Conservation (phyloP, 2,797 vertebrate genomes). For the Argentina silus region DNA sequence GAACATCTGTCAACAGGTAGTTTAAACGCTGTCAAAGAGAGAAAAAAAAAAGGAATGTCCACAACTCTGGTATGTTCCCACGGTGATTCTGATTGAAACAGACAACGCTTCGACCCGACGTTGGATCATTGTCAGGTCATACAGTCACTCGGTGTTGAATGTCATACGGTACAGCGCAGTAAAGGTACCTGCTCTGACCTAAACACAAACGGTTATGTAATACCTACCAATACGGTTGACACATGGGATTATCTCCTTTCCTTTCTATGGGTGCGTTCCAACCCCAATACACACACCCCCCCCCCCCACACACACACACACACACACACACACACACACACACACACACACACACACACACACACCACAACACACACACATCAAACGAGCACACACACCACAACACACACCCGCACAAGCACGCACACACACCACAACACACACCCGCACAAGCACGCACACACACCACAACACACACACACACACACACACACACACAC, state of each 20-base stretch:
- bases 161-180: not conserved
- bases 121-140: too few relatives aligned
- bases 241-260: conserved; percentile 1
- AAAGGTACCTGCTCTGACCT: conserved; percentile 18
- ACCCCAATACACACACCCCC: too few relatives aligned
- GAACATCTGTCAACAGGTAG: too few relatives aligned
- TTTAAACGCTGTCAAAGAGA: too few relatives aligned
- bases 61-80: too few relatives aligned
- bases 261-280: not conserved
- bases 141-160: not conserved
- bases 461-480: not conserved
- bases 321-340: too few relatives aligned
- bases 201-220: conserved; percentile 10
- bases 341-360: not conserved
- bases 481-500: not conserved
- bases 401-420: conserved; percentile 10
- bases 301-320: too few relatives aligned
- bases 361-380: too few relatives aligned
- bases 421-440: not conserved
- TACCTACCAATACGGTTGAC: conserved; percentile 5
- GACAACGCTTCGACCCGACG: too few relatives aligned
- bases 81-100: too few relatives aligned
- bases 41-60: too few relatives aligned
- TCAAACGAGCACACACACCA: not conserved
- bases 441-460: conserved; percentile 9